Percentiles rank a stretch among this genome's conserved stretches.
These are phyloP conservation scores for Agelas oroides DNA, from an alignment of 37 sponge, comb jelly and placozoan genomes.

Conservation along the genomic window DNA sequence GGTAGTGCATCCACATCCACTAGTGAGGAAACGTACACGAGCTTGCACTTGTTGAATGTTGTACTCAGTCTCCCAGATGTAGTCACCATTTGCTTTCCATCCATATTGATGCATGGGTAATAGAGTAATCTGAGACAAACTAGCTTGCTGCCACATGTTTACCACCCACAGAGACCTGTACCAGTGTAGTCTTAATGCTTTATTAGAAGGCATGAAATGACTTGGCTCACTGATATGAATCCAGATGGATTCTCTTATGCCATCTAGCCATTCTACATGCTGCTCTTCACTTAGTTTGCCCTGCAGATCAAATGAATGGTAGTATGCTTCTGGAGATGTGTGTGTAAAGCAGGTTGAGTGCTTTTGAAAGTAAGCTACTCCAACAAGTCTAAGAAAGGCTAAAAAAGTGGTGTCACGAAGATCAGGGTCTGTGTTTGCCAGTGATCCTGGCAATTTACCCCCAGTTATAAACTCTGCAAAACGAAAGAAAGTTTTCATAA, in stretches of 20 bases:
- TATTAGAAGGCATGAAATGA: constrained; percentile 6
- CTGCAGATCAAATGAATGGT: background rate
- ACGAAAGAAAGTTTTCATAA: constrained; percentile 20
- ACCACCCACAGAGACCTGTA: background rate
- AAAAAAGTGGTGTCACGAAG: background rate
- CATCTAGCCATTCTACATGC: constrained; percentile 26
- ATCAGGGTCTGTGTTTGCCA: background rate
- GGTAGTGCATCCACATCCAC: background rate
- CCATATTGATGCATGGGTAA: background rate
- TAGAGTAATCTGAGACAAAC: too few relatives aligned
- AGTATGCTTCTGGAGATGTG: constrained; percentile 14
- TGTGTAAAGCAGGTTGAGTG: constrained; percentile 15
- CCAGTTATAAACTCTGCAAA: constrained; percentile 30
- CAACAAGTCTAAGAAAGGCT: constrained; percentile 23
- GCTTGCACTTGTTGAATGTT: background rate
- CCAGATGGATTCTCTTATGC: constrained; percentile 16
- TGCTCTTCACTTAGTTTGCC: background rate
- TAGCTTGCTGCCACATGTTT: constrained; percentile 18
- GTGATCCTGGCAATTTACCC: background rate
- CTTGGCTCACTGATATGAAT: background rate
- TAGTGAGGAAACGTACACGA: background rate
- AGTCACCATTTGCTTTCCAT: background rate
- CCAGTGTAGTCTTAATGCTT: constrained; percentile 21
- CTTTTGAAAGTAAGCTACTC: constrained; percentile 28
- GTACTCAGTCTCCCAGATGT: background rate